phyloP scores from a whole-genome alignment of 2,797 vertebrate genomes.

The Danio jaintianensis region DNA sequence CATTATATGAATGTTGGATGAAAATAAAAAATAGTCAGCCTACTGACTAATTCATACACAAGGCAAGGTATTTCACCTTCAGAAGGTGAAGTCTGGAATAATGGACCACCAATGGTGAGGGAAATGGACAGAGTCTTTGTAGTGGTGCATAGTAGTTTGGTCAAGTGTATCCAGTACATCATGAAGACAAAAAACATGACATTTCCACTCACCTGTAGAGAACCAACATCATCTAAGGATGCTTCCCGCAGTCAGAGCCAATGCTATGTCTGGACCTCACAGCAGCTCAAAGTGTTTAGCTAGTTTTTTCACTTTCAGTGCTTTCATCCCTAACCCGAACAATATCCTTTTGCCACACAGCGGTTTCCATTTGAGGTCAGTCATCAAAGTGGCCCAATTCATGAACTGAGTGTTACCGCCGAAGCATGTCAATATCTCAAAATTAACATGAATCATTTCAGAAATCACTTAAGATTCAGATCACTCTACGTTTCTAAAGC shows the following conservation, averaged over 20 bases:
- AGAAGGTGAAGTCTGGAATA: not conserved
- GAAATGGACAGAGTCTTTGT: constrained; percentile 30
- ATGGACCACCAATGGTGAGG: not conserved
- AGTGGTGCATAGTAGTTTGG: not conserved
- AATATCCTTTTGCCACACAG: not conserved
- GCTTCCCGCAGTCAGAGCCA: constrained; percentile 29
- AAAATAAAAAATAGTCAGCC: too few species aligned
- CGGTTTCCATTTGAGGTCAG: not conserved
- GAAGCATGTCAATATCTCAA: constrained; percentile 21
- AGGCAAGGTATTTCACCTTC: not conserved
- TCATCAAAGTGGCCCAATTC: not conserved
- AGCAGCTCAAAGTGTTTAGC: not conserved
- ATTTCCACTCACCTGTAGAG: constrained; percentile 22
- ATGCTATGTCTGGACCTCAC: not conserved
- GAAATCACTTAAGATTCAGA: constrained; percentile 22
- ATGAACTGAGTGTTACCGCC: not conserved
- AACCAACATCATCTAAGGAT: constrained; percentile 31
- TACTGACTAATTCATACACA: not conserved
- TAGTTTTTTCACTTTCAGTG: not conserved
- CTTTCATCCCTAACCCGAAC: not conserved
- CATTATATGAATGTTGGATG: too few species aligned
- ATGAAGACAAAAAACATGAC: constrained; percentile 15
- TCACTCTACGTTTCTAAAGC: not conserved
- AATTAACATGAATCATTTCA: constrained; percentile 4
- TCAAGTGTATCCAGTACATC: not conserved